Conservation (phyloP, 2,888 invertebrate species). For the Xylota sylvarum region DNA sequence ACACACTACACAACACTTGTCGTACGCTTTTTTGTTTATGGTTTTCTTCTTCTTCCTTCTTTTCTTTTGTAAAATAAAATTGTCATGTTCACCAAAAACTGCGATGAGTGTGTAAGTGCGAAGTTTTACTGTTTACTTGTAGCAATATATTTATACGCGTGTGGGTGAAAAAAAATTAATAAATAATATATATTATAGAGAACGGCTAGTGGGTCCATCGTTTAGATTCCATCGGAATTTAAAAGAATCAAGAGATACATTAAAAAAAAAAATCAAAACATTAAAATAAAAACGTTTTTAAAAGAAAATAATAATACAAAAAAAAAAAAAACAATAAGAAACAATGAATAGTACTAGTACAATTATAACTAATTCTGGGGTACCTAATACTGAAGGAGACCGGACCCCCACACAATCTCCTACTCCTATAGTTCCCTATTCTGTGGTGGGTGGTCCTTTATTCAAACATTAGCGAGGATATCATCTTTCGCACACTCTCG, state of each 20-base stretch:
- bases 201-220: slow-evolving; percentile 40
- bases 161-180: slow-evolving; percentile 54
- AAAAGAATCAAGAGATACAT: slow-evolving; percentile 25
- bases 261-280: slow-evolving; percentile 44
- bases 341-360: slow-evolving; percentile 73
- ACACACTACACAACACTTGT: slow-evolving; percentile 23
- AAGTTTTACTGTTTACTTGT: background rate
- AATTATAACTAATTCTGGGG: slow-evolving; percentile 70
- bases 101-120: background rate
- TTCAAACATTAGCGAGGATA: slow-evolving; percentile 78
- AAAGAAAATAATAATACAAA: slow-evolving; percentile 65
- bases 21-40: slow-evolving; percentile 1
- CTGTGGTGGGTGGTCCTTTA: slow-evolving; percentile 14
- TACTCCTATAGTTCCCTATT: slow-evolving; percentile 15
- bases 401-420: slow-evolving; percentile 63
- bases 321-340: slow-evolving; percentile 68
- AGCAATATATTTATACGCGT: slow-evolving; percentile 6
- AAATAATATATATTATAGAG: slow-evolving; percentile 63
- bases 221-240: slow-evolving; percentile 41
- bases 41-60: slow-evolving; percentile 21
- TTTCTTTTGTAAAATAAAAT: slow-evolving; percentile 56
- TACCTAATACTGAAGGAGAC: slow-evolving; percentile 56
- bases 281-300: slow-evolving; percentile 59
- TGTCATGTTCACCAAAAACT: slow-evolving; percentile 54
- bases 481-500: slow-evolving; percentile 80